Conservation (phyloP, 2,113 vertebrate genomes). For the Uria aalge region DNA sequence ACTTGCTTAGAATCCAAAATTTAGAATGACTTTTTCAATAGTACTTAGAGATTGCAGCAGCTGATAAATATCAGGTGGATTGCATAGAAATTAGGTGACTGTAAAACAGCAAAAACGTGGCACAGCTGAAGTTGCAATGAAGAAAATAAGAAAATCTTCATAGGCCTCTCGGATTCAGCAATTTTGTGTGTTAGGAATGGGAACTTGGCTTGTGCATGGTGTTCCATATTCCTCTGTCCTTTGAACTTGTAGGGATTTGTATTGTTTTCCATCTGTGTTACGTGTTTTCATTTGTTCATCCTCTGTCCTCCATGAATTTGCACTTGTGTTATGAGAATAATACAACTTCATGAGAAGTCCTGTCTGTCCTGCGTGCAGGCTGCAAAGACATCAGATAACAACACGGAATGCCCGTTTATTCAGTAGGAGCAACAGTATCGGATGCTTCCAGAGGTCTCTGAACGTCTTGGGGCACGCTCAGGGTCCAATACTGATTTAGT, state of each 20-base stretch:
- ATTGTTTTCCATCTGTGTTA: neutral
- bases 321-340: neutral
- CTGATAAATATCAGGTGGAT: neutral
- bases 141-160: neutral
- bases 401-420: neutral
- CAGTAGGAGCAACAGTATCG: neutral
- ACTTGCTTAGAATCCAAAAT: neutral
- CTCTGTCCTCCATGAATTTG: neutral
- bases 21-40: neutral
- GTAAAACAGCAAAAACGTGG: neutral
- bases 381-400: neutral
- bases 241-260: neutral
- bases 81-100: neutral
- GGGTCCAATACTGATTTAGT: neutral
- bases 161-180: neutral
- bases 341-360: neutral
- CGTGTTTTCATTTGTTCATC: neutral
- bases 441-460: neutral
- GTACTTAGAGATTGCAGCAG: neutral
- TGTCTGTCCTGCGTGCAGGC: neutral
- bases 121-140: neutral
- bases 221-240: neutral
- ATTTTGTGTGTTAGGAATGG: neutral
- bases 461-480: neutral
- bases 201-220: neutral